Base-by-base conservation (phyloP, 2,113 vertebrate genomes). In the Strix uralensis region DNA sequence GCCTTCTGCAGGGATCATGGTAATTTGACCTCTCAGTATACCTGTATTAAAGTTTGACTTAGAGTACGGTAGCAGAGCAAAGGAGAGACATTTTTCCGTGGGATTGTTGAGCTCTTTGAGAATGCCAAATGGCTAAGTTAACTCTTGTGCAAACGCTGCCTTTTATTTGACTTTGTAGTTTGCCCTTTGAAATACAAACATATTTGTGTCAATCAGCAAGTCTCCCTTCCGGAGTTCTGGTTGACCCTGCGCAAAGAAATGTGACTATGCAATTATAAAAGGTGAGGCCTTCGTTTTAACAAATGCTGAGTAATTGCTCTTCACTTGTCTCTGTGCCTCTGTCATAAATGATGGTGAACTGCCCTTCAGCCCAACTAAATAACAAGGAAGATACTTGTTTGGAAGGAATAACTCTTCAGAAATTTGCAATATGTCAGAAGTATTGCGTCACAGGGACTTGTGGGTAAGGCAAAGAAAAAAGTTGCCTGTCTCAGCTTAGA, bases 241-340 rank as follows among this genome's bases (percentile, higher is more conserved):
- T 74, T 95, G 92, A 88, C 90, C 88, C 95, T 59, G 72, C 6
- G 57, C 87, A 88, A 87, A 96, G 77, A 94, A 96, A 95, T 93
- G 72, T 93, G 91, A 94, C 95, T 95, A 84, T 95, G 90, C 92
- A 97, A 82, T 94, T 96, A 95, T 96, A 95, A 91, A 94, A 96
- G 90, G 83, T 63, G 77, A 88, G 93, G 92, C 63, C 32, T 42
- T 95, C 4, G 4, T 73, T 88, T 80, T 71, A 92, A 87, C 93
- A n/a, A 85, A 52, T 79, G 69, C 81, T 95, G 94, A 90, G 63
- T 90, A 97, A 96, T 92, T 91, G 59, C 65, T 90, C 58, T 81
- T 95, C 81, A 42, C 57, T 95, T 82, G 49, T 87, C 78, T 95
- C 36, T 75, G 22, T 8, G 26, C 58, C 63, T 88, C 46, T 81